phyloP scores from a whole-genome alignment of 2,888 invertebrate species.

The Harpagoxenus sublaevis region DNA sequence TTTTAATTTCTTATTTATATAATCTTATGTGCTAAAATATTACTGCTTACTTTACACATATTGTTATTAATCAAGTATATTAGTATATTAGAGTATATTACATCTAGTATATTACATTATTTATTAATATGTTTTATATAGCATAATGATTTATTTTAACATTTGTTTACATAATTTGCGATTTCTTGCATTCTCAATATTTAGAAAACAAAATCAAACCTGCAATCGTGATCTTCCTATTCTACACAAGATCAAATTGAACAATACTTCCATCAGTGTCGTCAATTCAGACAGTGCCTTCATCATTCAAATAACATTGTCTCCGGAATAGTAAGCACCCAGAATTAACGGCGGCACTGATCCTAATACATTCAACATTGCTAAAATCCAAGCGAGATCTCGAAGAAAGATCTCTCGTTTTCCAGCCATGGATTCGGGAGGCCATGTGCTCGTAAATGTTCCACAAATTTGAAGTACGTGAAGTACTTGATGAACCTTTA shows the following conservation, averaged over 20 bases:
- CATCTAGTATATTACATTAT: neutral
- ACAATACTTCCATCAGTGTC: constrained; percentile 73
- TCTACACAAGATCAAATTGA: constrained; percentile 76
- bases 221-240: constrained; percentile 70
- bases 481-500: constrained; percentile 53
- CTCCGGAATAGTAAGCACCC: constrained; percentile 71
- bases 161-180: neutral
- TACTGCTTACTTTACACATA: neutral
- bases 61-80: neutral
- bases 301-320: constrained; percentile 69
- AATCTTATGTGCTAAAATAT: neutral
- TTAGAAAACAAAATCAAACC: constrained; percentile 65
- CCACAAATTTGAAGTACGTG: constrained; percentile 66
- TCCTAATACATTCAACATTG: constrained; percentile 66
- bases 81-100: no score
- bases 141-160: neutral
- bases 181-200: neutral
- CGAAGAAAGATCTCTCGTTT: constrained; percentile 53
- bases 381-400: constrained; percentile 72
- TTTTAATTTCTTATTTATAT: neutral
- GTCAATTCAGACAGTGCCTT: constrained; percentile 78
- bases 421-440: constrained; percentile 58
- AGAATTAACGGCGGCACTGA: constrained; percentile 72
- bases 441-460: constrained; percentile 75
- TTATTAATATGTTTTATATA: constrained; percentile 1